These are phyloP conservation scores for Protobothrops mucrosquamatus DNA, from an alignment of 2,113 vertebrate genomes.

Conservation along the genomic window DNA sequence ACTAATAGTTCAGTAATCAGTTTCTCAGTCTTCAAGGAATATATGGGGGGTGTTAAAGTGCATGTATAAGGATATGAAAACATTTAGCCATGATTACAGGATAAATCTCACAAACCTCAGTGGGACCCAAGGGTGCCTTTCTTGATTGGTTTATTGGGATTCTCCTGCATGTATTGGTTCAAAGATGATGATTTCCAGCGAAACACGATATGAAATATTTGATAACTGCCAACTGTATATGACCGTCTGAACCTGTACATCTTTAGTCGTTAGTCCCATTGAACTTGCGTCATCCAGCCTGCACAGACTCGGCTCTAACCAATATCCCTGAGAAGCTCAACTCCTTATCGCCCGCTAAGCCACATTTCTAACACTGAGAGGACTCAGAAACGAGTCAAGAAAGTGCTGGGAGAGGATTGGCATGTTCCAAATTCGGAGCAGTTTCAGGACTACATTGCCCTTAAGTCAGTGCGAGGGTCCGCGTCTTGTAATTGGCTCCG, in stretches of 20 bases:
- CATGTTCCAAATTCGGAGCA: background rate
- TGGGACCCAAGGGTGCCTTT: background rate
- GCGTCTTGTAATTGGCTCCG: background rate
- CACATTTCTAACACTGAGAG: background rate
- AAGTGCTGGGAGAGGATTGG: background rate
- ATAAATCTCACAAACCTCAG: background rate
- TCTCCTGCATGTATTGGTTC: background rate
- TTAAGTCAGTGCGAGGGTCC: background rate
- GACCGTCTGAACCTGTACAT: background rate
- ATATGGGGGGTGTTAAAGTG: background rate
- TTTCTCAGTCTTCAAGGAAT: background rate
- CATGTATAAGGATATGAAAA: background rate
- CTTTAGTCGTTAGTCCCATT: background rate
- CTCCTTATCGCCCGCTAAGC: too few species aligned
- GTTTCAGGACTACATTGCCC: constrained; percentile 10
- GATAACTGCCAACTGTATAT: background rate
- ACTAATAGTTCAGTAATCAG: background rate
- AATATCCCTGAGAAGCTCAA: background rate
- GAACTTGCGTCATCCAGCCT: background rate
- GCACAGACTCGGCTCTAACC: background rate
- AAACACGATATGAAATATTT: background rate
- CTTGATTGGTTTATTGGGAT: background rate
- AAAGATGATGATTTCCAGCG: background rate
- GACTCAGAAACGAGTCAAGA: background rate
- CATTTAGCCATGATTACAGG: background rate